Conservation (phyloP, 2,888 invertebrate genomes). For the Agonopterix alstromeriana region DNA sequence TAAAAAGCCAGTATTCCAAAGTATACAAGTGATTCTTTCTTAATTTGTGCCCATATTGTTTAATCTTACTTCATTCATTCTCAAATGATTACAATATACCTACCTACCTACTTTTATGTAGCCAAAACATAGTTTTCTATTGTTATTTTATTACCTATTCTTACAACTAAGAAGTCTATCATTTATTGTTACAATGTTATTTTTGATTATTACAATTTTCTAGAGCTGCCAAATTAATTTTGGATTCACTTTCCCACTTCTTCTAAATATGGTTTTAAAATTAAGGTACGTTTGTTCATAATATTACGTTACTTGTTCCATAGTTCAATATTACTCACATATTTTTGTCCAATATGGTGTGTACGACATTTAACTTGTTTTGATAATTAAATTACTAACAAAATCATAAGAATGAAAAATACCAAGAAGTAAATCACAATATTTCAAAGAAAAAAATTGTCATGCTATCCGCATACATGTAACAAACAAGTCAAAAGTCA, state of each 20-base stretch:
- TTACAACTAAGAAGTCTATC: conserved; percentile 27
- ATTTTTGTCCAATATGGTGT: too few relatives aligned
- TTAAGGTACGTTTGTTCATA: neutral
- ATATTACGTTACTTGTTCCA: too few relatives aligned
- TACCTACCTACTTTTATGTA: conserved; percentile 1
- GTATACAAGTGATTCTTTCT: neutral
- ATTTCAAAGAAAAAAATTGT: neutral
- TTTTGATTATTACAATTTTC: neutral
- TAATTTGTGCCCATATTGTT: conserved; percentile 15
- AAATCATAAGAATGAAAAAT: too few relatives aligned
- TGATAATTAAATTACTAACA: too few relatives aligned
- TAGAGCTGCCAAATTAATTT: too few relatives aligned
- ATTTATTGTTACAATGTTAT: conserved; percentile 28
- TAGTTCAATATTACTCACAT: too few relatives aligned
- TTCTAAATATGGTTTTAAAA: neutral
- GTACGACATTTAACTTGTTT: too few relatives aligned
- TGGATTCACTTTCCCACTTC: too few relatives aligned
- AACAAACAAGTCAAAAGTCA: neutral
- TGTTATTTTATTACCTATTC: conserved; percentile 3
- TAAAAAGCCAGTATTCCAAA: neutral
- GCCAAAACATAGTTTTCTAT: conserved; percentile 4
- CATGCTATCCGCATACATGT: too few relatives aligned
- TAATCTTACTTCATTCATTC: conserved; percentile 26
- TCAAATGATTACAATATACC: too few relatives aligned
- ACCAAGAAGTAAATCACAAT: neutral